Conservation (phyloP, 2,888 invertebrate species). For the Noctua fimbriata region DNA sequence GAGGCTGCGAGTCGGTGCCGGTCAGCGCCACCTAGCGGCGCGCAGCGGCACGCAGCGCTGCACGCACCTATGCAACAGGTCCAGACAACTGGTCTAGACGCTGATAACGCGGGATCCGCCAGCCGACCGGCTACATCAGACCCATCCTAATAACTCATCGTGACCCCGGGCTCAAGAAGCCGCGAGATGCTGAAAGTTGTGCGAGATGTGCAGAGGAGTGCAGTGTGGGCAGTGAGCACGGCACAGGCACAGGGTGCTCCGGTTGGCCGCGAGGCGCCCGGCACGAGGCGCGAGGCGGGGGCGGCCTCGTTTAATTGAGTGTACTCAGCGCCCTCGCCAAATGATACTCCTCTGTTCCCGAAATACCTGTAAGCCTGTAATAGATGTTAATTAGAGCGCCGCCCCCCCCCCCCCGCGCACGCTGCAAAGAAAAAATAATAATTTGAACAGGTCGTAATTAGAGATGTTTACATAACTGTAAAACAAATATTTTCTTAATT, state of each 20-base stretch:
- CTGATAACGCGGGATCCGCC: slow-evolving; percentile 48
- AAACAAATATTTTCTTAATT: slow-evolving; percentile 90
- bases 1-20: slow-evolving; percentile 77
- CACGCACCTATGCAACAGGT: slow-evolving; percentile 66
- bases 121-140: slow-evolving; percentile 27
- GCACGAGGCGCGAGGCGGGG: slow-evolving; percentile 66
- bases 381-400: slow-evolving; percentile 89
- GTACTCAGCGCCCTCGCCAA: slow-evolving; percentile 88
- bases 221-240: slow-evolving; percentile 42
- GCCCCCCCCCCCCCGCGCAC: slow-evolving; percentile 73
- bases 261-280: slow-evolving; percentile 53
- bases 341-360: slow-evolving; percentile 88
- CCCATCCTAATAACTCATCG: slow-evolving; percentile 9
- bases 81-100: slow-evolving; percentile 61
- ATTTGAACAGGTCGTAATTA: slow-evolving; percentile 90
- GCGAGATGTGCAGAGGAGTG: slow-evolving; percentile 46
- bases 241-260: slow-evolving; percentile 46
- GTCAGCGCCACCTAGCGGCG: slow-evolving; percentile 77
- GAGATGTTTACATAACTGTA: slow-evolving; percentile 90
- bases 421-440: slow-evolving; percentile 87
- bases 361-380: slow-evolving; percentile 90
- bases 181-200: slow-evolving; percentile 4
- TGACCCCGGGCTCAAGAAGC: slow-evolving; percentile 1
- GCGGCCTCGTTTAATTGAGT: slow-evolving; percentile 87
- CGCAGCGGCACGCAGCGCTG: slow-evolving; percentile 52